A percentile compares a stretch with the other conserved stretches of the same genome.
phyloP scores from a whole-genome alignment of 2,888 invertebrate species.

The Pollenia angustigena region DNA sequence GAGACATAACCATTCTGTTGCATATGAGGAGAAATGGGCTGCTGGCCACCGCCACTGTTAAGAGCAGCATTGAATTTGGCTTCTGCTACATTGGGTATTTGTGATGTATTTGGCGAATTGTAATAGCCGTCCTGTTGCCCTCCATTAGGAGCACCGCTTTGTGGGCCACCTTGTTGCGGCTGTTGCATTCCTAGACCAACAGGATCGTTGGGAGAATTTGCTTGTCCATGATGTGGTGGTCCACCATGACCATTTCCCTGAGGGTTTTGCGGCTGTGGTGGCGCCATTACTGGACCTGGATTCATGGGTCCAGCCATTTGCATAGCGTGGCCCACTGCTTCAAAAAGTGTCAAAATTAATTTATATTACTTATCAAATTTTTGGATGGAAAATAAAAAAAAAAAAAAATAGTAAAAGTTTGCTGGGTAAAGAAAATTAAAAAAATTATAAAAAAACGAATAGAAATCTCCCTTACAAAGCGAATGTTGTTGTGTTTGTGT shows the following conservation, averaged over 20 bases:
- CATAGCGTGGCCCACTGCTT: conserved; percentile 84
- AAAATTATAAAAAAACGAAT: conserved; percentile 65
- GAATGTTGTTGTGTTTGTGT: conserved; percentile 78
- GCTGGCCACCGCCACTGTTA: conserved; percentile 77
- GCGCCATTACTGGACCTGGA: conserved; percentile 82
- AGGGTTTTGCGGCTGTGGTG: conserved; percentile 81
- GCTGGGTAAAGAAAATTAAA: conserved; percentile 47
- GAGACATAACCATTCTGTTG: conserved; percentile 84
- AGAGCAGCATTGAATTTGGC: conserved; percentile 79
- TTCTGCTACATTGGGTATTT: conserved; percentile 81
- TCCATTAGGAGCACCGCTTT: conserved; percentile 73
- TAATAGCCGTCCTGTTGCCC: conserved; percentile 76
- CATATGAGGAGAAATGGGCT: conserved; percentile 80
- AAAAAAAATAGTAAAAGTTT: conserved; percentile 17
- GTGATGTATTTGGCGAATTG: conserved; percentile 78
- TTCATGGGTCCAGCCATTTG: conserved; percentile 82
- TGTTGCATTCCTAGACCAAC: conserved; percentile 79
- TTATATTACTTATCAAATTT: not conserved
- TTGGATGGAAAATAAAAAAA: conserved; percentile 9
- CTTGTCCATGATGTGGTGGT: conserved; percentile 79
- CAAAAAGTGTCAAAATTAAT: conserved; percentile 66
- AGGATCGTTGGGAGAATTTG: conserved; percentile 81
- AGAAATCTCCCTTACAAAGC: conserved; percentile 82
- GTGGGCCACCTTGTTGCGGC: conserved; percentile 71
- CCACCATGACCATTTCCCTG: conserved; percentile 79